Base-by-base conservation (phyloP, 2,888 invertebrate genomes). In the Crocallis elinguaria region DNA sequence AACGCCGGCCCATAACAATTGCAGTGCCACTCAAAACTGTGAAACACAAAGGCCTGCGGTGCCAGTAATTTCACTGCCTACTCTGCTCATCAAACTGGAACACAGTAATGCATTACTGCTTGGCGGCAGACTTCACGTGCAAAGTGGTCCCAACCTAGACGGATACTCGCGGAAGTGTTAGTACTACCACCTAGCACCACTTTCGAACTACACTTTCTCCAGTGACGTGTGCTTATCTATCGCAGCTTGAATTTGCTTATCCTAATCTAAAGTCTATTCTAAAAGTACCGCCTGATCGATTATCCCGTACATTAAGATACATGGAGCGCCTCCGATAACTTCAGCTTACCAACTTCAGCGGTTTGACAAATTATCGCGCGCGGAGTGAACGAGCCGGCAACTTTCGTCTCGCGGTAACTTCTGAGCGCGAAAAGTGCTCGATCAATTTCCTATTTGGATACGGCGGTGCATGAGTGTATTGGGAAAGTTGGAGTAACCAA, bases 311-410 rank as follows among this genome's bases (percentile, higher is more conserved):
- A 42, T 42, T 29, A 36, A 37, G 29, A 49, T 30, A 29, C 42
- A 49, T 25, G 19, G 49, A 30, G 23, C 12, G 16, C 29, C 11
- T 17, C 29, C 14, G 3, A 16, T 23, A 38, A 35, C 36, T 41
- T 36, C 29, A 16, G 12, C 30, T 16, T 32, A 37, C 32, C 37
- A 25, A 43, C 13, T 33, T 36, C 19, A 14, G 14, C 41, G 32
- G 38, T 46, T 50, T 56, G 56, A 56, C 50, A 56, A 50, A 56
- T 56, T 50, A 42, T 23, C 49, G 37, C 50, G 9, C 11, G 29
- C 23, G 50, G n/a, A 8, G 11, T 29, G 19, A 30, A 41, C 46
- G 29, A 27, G 38, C 25, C 17, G 29, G 11, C 25, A 37, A 42
- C 17, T 44, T 36, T 6, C 36, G 16, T 3, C 23, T 17, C n/a